These are phyloP conservation scores for Alosa alosa DNA, from an alignment of 2,113 vertebrate genomes.

Conservation along the genomic window DNA sequence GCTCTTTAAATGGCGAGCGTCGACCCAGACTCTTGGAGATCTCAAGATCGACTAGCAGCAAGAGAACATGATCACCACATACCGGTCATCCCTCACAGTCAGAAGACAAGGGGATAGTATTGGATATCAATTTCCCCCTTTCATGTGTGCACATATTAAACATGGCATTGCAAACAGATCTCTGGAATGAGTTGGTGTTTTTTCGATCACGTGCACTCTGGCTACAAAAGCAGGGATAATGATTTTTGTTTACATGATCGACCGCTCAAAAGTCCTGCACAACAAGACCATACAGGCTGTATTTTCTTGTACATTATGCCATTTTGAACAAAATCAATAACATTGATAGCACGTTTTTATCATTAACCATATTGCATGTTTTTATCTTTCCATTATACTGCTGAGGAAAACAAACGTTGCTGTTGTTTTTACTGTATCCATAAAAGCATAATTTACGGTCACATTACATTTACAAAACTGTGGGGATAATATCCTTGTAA, in stretches of 20 bases:
- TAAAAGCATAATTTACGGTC: not conserved
- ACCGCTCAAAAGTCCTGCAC: not conserved
- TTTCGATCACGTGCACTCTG: not conserved
- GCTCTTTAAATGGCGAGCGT: not conserved
- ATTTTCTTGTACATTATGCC: not conserved
- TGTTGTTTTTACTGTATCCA: not conserved
- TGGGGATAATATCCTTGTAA: not conserved
- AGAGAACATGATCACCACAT: constrained; percentile 28
- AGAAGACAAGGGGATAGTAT: not conserved
- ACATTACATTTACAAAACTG: not conserved
- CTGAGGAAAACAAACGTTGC: not conserved
- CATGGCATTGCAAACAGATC: not conserved
- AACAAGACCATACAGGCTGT: not conserved
- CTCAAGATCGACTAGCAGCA: constrained; percentile 22
- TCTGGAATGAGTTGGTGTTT: not conserved
- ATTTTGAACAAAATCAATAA: not conserved
- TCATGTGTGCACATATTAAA: not conserved
- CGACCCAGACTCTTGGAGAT: not conserved
- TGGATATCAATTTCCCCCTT: not conserved
- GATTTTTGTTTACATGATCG: not conserved
- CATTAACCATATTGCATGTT: not conserved
- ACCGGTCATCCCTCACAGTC: constrained; percentile 36
- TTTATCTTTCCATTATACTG: not conserved
- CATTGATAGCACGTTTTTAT: not conserved
- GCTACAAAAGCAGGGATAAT: not conserved